These are phyloP conservation scores for Pitta sordida DNA, from an alignment of 2,113 vertebrate species.

Conservation along the genomic window DNA sequence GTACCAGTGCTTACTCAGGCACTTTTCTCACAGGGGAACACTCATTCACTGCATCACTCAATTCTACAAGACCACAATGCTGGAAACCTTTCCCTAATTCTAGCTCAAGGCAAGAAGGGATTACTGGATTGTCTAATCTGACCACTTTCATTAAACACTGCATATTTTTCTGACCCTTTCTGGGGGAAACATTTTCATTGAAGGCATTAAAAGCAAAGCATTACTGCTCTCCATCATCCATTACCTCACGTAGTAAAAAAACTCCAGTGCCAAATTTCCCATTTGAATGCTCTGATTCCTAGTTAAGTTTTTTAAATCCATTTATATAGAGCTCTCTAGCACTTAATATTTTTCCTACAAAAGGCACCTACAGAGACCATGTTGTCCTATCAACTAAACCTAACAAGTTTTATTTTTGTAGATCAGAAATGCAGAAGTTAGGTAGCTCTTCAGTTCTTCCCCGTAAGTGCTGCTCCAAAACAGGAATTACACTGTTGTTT, in stretches of 20 bases:
- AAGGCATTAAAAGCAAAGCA: not conserved
- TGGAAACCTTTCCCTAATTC: not conserved
- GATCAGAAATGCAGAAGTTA: not conserved
- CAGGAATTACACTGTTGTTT: not conserved
- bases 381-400: not conserved
- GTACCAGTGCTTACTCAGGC: not conserved
- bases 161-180: not conserved
- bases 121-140: not conserved
- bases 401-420: not conserved
- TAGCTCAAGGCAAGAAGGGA: not conserved
- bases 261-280: not conserved
- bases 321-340: not conserved
- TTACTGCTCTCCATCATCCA: not conserved
- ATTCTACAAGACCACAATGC: not conserved
- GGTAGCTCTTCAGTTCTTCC: not conserved
- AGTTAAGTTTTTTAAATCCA: not conserved
- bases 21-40: accelerated
- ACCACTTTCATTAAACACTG: not conserved
- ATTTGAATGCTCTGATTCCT: not conserved
- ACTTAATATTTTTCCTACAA: not conserved
- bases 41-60: not conserved
- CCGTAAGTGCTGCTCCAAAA: not conserved
- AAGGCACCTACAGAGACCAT: not conserved
- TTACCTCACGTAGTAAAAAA: not conserved
- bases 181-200: not conserved